Evolutionary conservation across 2,797 vertebrate species (phyloP).

Genomic region (Lagocephalus sceleratus): DNA sequence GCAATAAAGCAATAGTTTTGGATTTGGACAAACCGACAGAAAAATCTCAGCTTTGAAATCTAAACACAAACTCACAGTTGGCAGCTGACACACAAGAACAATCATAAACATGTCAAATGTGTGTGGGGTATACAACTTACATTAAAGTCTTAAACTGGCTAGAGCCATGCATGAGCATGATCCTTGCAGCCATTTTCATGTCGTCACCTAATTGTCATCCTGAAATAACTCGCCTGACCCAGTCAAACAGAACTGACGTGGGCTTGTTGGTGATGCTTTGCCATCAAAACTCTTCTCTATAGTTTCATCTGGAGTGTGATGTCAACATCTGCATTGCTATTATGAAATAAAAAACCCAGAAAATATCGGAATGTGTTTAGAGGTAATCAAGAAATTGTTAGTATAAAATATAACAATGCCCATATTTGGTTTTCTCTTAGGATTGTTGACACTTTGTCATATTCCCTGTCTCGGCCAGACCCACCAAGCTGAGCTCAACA

Average conservation of each 20-base stretch:
- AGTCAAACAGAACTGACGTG: background rate
- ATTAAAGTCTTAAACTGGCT: background rate
- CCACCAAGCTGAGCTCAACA: conserved; percentile 53
- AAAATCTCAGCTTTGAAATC: conserved; percentile 49
- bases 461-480: conserved; percentile 48
- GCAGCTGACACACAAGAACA: background rate
- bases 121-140: conserved; percentile 7
- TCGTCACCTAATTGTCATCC: conserved; percentile 8
- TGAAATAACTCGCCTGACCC: background rate
- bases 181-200: conserved; percentile 1
- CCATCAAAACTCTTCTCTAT: conserved; percentile 6
- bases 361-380: background rate
- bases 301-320: conserved; percentile 3
- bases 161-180: no score
- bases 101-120: background rate
- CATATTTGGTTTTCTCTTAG: conserved; percentile 11
- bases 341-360: conserved; percentile 6
- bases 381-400: background rate
- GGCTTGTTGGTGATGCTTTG: conserved; percentile 18
- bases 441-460: conserved; percentile 29
- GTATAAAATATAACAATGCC: background rate
- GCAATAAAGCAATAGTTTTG: conserved; percentile 59
- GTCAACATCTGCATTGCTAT: conserved; percentile 15
- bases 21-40: conserved; percentile 26
- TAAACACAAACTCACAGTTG: conserved; percentile 4